These are phyloP conservation scores for Podarcis lilfordi DNA, from an alignment of 2,797 vertebrate genomes.

Conservation along the genomic window DNA sequence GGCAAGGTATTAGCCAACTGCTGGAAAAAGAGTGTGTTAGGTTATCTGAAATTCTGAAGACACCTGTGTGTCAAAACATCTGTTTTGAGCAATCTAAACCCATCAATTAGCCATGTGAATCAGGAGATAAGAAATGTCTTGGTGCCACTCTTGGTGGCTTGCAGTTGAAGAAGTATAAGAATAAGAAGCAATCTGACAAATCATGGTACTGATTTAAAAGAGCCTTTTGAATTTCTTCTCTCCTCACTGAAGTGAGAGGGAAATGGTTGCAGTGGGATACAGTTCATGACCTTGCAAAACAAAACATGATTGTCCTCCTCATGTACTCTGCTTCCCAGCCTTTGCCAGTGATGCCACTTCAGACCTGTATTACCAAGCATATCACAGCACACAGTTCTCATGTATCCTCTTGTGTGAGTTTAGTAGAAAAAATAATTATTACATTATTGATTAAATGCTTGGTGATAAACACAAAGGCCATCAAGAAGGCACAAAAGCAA, in stretches of 20 bases:
- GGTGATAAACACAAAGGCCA: constrained; percentile 45
- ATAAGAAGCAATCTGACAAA: background rate
- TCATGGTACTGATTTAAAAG: background rate
- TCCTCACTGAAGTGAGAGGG: background rate
- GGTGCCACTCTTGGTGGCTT: background rate
- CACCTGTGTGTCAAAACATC: background rate
- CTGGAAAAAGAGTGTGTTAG: background rate
- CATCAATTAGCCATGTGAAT: background rate
- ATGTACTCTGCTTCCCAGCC: background rate
- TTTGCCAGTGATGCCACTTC: background rate
- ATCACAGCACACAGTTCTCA: constrained; percentile 41
- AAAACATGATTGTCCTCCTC: background rate
- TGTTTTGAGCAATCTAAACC: background rate
- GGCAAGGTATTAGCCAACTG: background rate
- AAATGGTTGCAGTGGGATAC: background rate
- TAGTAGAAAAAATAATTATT: constrained; percentile 60
- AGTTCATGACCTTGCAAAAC: background rate
- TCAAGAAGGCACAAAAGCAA: constrained; percentile 57
- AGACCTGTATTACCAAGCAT: background rate
- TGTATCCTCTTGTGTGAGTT: constrained; percentile 38
- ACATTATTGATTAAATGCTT: constrained; percentile 62
- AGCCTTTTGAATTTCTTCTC: background rate
- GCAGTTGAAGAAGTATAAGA: background rate
- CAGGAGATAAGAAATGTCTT: too few species aligned
- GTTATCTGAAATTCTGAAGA: background rate